Base-by-base conservation (phyloP, 2,113 vertebrate species). In the Hypomesus transpacificus region DNA sequence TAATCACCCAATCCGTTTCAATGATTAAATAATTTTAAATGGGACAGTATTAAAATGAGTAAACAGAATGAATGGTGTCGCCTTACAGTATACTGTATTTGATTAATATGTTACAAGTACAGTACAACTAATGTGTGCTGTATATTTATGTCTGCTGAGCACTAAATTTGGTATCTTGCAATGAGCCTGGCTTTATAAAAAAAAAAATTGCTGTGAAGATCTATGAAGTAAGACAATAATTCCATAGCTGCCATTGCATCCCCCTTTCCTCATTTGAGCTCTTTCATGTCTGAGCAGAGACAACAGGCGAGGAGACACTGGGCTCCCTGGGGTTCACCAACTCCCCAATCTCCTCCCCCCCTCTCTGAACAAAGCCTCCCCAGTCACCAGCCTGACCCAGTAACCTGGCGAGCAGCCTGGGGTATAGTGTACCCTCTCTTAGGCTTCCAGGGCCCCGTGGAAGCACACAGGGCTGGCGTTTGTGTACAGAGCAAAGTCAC, bases 341-440 rank as follows among this genome's bases (percentile, higher is more conserved):
- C 75, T 74, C 82, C 80, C 70, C 67, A 9, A 72, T 69, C 73
- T 51, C 82, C 82, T 69, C 84, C 80, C 80, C 81, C 76, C 80
- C 73, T 57, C 69, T 67, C 65, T 70, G 77, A 89, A 92, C 88
- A 92, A 91, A 89, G 88, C 89, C 61, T 87, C 81, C 85, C 87
- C 89, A 90, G 88, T 91, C 81, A 77, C 74, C 61, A 79, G 82
- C 81, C 79, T 92, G 91, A 91, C 91, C 91, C 90, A 91, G 85
- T 91, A 90, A 92, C 90, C 89, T 87, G 88, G 83, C 85, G 77
- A 79, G 83, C 80, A 89, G 89, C 87, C 86, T 84, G 82, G 70
- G 86, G 82, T 86, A 84, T 75, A 82, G 83, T 75, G 76, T 83
- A 84, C 85, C 85, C 81, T 77, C 80, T 89, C 79, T 81, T 46